Evolutionary conservation across 1,140 invertebrate genomes (phyloP), one percentile per base, ranked within the genome.

Genomic region (Lineus longissimus): DNA sequence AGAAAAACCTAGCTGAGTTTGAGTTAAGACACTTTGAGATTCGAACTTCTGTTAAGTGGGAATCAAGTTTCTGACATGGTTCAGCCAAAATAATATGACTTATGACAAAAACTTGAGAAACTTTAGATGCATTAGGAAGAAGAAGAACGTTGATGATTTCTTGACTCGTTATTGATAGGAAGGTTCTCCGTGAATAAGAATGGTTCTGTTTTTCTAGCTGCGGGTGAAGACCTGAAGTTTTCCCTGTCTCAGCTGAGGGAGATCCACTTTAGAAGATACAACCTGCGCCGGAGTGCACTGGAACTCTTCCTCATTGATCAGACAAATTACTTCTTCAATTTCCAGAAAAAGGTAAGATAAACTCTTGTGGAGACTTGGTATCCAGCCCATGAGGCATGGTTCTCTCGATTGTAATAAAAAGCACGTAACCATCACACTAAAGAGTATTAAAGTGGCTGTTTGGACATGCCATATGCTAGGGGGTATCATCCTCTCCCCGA

Each of bases 291-390:
- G 62, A 87, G 85, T 69, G 88, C 87, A 2, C 74, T 89, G 27
- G 88, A 89, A 76, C 82, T 89, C 68, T 89, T 89, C 70, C 73
- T 89, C 6, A 80, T 87, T 47, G 87, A 89, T 73, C 86, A 88
- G 72, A 88, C 86, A 0, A 88, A 87, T 67, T 88, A 87, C 70
- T 88, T 89, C 75, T 78, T 89, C 19, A 88, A 89, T 71, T 88
- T 89, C 68, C 83, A 85, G 13, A 85, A 84, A 41, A 87, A 87
- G 78, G 87, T 88, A 75, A 65, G 64, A 67, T 25, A 22, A 30
- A 15, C 6, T 4, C 33, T 15, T 36, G 4, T 45, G 13, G 2
- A 70, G 36, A 6, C 11, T 59, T 40, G n/a, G 25, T 23, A 15
- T n/a, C n/a, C n/a, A n/a, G n/a, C n/a, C n/a, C n/a, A n/a, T n/a